Base-by-base conservation (phyloP, 2,113 vertebrate genomes). In the Steatornis caripensis region DNA sequence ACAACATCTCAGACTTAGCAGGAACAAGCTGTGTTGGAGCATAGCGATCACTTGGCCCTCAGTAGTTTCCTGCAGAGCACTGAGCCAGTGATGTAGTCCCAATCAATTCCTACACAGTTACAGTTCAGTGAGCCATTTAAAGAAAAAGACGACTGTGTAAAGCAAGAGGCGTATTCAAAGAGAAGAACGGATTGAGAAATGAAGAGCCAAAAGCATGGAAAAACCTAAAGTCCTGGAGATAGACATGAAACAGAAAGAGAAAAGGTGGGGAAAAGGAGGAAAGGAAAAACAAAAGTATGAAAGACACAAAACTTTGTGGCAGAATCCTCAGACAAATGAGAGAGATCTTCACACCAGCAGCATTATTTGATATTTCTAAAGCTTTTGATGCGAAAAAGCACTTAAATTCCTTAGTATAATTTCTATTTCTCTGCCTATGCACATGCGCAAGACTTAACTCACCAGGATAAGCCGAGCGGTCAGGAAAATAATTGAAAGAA, bases 31-130 rank as follows among this genome's bases (percentile, higher is more conserved):
- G 84, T 62, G 94, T 81, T 43, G 0, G 60, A 96, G 79, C 89
- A 82, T 7, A 72, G 93, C 74, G 89, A 94, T 97, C 95, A 94
- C 88, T 92, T 84, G 90, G 94, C 70, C 92, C 93, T 94, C 87
- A 76, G 93, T 36, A 82, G 55, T 80, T 93, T 74, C 96, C 95
- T 19, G 46, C 6, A n/a, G 94, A 96, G 95, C 9, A 7, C 86
- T 83, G 87, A 93, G 94, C 87, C 90, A 53, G 32, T 96, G 95
- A 95, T 93, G 93, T 92, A 95, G 81, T 96, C 84, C 94, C 70
- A 96, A 97, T 98, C 97, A 96, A 91, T 97, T 96, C 87, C 84
- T 94, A 89, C 85, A 91, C 89, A 89, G 93, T 82, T 95, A 94
- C 84, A 93, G 95, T 93, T 97, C 95, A 95, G 85, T 82, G 93